Conservation (phyloP, 2,888 invertebrate species). For the Sphinx pinastri region DNA sequence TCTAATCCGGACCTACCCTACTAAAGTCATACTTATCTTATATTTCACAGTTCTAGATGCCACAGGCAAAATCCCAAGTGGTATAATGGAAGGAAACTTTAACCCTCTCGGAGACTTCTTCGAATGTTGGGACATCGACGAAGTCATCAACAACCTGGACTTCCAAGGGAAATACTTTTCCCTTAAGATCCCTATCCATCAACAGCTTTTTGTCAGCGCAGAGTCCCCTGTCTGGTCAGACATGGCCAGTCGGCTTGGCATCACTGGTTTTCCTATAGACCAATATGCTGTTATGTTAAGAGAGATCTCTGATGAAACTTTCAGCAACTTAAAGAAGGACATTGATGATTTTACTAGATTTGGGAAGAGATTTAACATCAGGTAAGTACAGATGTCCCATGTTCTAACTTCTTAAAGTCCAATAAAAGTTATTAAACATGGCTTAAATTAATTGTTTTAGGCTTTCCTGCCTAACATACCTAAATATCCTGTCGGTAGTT, state of each 20-base stretch:
- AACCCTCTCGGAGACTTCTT: conserved; percentile 68
- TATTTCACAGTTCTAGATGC: conserved; percentile 68
- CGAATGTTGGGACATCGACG: conserved; percentile 57
- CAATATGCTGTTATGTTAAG: background rate
- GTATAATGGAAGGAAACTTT: conserved; percentile 62
- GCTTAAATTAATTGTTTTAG: no score
- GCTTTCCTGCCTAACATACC: no score
- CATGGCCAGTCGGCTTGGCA: background rate
- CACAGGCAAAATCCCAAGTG: conserved; percentile 68
- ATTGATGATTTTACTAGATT: background rate
- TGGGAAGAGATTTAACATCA: background rate
- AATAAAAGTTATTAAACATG: no score
- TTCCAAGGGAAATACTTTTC: conserved; percentile 76
- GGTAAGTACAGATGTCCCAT: background rate
- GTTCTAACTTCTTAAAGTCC: background rate
- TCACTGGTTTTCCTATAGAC: background rate
- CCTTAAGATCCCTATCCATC: conserved; percentile 48
- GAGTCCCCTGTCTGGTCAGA: conserved; percentile 37
- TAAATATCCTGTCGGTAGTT: no score
- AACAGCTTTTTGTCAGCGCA: conserved; percentile 41
- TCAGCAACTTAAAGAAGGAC: background rate
- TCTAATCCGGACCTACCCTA: background rate
- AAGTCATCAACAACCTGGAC: conserved; percentile 40
- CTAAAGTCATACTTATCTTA: conserved; percentile 23
- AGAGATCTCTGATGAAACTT: background rate